Evolutionary conservation across 2,888 invertebrate species (phyloP).

Genomic region (Epistrophella euchroma): DNA sequence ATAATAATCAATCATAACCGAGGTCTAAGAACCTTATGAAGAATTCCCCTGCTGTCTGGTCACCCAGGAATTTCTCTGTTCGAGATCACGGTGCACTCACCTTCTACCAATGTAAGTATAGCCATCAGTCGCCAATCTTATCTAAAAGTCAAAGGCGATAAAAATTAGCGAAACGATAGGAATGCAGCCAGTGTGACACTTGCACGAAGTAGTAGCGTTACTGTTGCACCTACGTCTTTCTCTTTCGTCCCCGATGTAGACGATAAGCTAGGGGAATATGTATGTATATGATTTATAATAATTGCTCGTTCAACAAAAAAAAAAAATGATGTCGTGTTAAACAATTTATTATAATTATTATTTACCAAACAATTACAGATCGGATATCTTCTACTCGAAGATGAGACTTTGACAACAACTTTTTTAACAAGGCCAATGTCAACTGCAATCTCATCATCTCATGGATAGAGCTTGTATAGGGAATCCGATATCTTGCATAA

Average conservation of each 20-base stretch:
- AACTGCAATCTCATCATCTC: constrained; percentile 21
- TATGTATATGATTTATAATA: constrained; percentile 48
- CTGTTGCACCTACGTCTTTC: not conserved
- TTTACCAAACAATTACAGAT: constrained; percentile 42
- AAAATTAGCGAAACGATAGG: constrained; percentile 40
- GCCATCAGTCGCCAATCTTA: constrained; percentile 46
- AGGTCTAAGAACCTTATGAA: constrained; percentile 36
- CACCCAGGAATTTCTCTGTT: constrained; percentile 25
- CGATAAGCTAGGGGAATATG: constrained; percentile 1
- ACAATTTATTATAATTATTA: constrained; percentile 56
- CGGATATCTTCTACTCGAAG: constrained; percentile 29
- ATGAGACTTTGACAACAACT: constrained; percentile 25
- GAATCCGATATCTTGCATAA: not conserved
- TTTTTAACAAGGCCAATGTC: constrained; percentile 40
- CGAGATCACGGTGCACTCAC: constrained; percentile 47
- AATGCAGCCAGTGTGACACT: constrained; percentile 48
- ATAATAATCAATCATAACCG: not conserved
- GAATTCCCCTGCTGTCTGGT: constrained; percentile 18
- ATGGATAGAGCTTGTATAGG: not conserved
- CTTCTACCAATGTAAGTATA: constrained; percentile 1
- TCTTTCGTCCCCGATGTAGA: not conserved
- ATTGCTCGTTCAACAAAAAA: constrained; percentile 38
- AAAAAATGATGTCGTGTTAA: constrained; percentile 24
- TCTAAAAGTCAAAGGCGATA: constrained; percentile 53
- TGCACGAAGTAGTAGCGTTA: constrained; percentile 9